These are phyloP conservation scores for Nebria salina DNA, from an alignment of 2,888 invertebrate genomes.

Conservation along the genomic window DNA sequence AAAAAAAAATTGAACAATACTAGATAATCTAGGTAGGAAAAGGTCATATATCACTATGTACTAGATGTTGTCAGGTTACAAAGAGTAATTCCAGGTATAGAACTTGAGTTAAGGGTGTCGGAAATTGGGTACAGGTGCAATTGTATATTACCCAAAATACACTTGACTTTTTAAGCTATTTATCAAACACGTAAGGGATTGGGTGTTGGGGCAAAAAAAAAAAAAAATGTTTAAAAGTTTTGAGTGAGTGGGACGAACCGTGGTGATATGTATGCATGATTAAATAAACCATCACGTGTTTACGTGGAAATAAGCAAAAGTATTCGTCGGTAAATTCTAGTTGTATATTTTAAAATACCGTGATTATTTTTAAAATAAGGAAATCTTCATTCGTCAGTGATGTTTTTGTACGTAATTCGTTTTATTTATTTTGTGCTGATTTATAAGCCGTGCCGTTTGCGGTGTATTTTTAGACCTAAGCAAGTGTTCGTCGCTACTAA, in stretches of 20 bases:
- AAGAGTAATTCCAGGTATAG: not conserved
- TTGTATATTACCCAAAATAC: not conserved
- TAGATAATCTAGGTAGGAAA: too few relatives aligned
- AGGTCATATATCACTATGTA: too few relatives aligned
- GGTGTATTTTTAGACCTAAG: slow-evolving; percentile 16
- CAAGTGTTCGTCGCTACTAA: slow-evolving; percentile 13
- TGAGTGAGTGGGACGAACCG: not conserved
- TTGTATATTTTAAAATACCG: not conserved
- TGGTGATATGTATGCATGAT: not conserved
- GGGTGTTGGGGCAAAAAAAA: not conserved
- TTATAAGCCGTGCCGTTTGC: slow-evolving; percentile 12
- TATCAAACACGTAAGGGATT: not conserved
- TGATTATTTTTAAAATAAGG: slow-evolving; percentile 13
- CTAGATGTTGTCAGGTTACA: too few relatives aligned
- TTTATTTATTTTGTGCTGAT: slow-evolving; percentile 19
- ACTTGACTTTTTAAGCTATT: not conserved
- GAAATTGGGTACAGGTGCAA: not conserved
- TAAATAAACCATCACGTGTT: not conserved
- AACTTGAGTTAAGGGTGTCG: not conserved
- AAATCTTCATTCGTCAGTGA: slow-evolving; percentile 4
- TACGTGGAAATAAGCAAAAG: not conserved
- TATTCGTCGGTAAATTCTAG: not conserved
- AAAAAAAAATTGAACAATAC: too few relatives aligned
- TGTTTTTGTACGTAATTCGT: slow-evolving; percentile 13
- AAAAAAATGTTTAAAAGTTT: not conserved